A percentile compares a stretch with the other conserved stretches of the same genome.
phyloP scores from a whole-genome alignment of 1,140 invertebrate species.

The Mylabris phalerata region DNA sequence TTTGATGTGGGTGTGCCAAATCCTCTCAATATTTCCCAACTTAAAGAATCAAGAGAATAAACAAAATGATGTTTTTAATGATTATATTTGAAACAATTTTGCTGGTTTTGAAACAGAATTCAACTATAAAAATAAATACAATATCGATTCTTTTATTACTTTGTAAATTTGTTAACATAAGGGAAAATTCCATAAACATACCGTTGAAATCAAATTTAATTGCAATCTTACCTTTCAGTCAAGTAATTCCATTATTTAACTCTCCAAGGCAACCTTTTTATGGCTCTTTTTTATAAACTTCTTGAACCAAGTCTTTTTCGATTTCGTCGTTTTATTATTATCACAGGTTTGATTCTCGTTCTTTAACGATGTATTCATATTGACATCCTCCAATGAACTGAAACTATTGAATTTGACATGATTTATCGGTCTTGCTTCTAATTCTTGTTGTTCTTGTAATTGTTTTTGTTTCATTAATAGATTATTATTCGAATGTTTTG shows the following conservation, averaged over 20 bases:
- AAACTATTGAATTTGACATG: constrained; percentile 4
- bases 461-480: not conserved
- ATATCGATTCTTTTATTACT: not conserved
- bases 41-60: no score
- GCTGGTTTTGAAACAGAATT: not conserved
- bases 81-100: no score
- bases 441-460: no score
- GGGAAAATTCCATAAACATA: not conserved
- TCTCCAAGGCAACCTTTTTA: no score
- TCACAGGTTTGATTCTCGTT: no score
- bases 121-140: not conserved
- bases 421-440: not conserved
- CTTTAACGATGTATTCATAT: no score
- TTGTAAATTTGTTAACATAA: not conserved
- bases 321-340: no score
- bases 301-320: no score
- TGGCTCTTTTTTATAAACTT: no score
- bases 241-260: not conserved
- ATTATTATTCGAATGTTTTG: not conserved
- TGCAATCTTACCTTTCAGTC: not conserved
- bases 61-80: no score
- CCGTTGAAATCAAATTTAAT: not conserved
- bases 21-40: no score
- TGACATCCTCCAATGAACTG: not conserved
- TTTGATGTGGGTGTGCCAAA: no score